Evolutionary conservation across 1,140 invertebrate species (phyloP), one percentile per base, ranked within the genome.

Genomic region (Dinothrombium tinctorium): DNA sequence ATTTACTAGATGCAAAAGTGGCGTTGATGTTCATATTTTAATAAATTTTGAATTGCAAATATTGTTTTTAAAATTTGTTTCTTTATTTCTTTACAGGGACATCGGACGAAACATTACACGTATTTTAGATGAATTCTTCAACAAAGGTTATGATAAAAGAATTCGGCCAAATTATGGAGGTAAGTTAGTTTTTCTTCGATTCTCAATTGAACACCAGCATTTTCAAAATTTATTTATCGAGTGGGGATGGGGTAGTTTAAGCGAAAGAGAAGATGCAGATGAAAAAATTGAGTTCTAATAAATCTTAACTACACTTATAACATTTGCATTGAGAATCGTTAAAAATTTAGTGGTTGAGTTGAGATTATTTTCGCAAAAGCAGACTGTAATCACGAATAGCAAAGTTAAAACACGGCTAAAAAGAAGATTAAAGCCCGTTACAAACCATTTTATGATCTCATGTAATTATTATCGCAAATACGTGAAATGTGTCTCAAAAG

Each of bases 161-260:
- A 78, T 92, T 69, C 77, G 84, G 67, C 86, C 86, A 56, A 87
- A 87, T 64, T 92, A 92, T 65, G 83, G 84, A 74, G 83, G 83
- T 84, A 68, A 74, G 79, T 74, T 14, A 29, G 20, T n/a, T n/a
- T n/a, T 29, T 29, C 2, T 29, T 11, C 12, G 28, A 29, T 29
- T 11, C 12, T 29, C 11, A 15, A 11, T 29, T n/a, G 12, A 11
- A 15, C 15, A 15, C 15, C 11, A n/a, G 28, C 4, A 29, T 11
- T n/a, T 29, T n/a, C 4, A 29, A 29, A 11, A 29, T 29, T 11
- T 29, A 15, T n/a, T n/a, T n/a, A n/a, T n/a, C n/a, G n/a, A n/a
- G n/a, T n/a, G n/a, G n/a, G n/a, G n/a, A n/a, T n/a, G n/a, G n/a
- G n/a, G n/a, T n/a, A 29, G 15, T 4, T 15, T 29, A 29, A 15